Percentiles rank a stretch among this genome's conserved stretches.
These are phyloP conservation scores for Sebastes taczanowskii DNA, from an alignment of 2,797 vertebrate genomes.

Conservation along the genomic window DNA sequence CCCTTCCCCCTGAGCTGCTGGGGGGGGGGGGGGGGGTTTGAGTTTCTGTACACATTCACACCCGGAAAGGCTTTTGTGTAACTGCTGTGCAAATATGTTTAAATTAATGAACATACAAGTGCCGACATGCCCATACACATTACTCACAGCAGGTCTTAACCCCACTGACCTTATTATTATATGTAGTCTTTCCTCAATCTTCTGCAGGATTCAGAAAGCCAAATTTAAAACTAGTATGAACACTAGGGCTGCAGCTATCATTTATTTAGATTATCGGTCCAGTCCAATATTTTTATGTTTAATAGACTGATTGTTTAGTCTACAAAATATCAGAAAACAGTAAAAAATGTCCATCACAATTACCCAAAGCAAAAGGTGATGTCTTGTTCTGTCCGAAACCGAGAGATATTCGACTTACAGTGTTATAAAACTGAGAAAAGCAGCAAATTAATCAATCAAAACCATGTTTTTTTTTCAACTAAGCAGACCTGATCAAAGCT, in stretches of 20 bases:
- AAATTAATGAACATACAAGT: constrained; percentile 40
- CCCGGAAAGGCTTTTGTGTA: constrained; percentile 8
- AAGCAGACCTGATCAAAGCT: background rate
- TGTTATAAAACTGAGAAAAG: background rate
- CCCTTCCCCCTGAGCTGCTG: background rate
- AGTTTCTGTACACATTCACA: constrained; percentile 16
- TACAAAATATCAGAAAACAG: background rate
- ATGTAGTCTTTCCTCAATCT: background rate
- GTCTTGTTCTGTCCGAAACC: background rate
- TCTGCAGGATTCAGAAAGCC: background rate
- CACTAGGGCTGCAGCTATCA: background rate
- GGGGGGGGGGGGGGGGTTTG: background rate
- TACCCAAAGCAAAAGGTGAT: background rate
- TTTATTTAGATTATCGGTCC: background rate
- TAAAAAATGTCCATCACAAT: background rate
- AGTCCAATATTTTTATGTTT: background rate
- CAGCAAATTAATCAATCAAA: background rate
- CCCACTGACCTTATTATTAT: background rate
- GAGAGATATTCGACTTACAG: background rate
- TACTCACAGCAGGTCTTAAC: constrained; percentile 14
- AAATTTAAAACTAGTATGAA: background rate
- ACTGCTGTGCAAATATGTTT: constrained; percentile 49
- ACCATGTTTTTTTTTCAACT: background rate
- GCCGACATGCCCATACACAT: constrained; percentile 36
- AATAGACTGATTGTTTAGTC: background rate